These are phyloP conservation scores for Platysternon megacephalum DNA, from an alignment of 2,113 vertebrate genomes.

Conservation along the genomic window DNA sequence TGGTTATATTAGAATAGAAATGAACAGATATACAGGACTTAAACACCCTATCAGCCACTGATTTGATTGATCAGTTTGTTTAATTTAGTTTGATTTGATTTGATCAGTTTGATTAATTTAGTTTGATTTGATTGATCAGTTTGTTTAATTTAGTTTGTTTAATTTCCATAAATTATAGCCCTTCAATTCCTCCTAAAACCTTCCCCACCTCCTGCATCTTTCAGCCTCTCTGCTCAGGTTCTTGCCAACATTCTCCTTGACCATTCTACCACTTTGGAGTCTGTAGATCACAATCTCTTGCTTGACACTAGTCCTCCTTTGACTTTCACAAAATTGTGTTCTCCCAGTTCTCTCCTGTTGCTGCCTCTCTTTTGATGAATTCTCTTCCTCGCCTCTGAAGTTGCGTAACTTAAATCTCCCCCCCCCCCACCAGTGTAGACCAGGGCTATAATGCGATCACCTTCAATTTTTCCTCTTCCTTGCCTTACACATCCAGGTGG, in stretches of 20 bases:
- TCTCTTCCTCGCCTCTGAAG: background rate
- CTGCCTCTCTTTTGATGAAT: background rate
- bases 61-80: accelerated
- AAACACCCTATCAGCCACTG: accelerated
- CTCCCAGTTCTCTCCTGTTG: background rate
- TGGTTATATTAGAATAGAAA: background rate
- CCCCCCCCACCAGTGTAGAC: too few species aligned
- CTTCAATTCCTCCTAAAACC: background rate
- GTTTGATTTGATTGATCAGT: too few species aligned
- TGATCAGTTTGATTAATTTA: too few species aligned
- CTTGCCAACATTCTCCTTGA: background rate
- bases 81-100: too few species aligned
- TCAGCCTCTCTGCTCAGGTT: background rate
- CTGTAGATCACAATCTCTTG: background rate
- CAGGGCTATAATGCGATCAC: background rate
- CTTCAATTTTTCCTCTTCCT: background rate
- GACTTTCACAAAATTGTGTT: background rate
- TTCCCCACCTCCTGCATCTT: background rate
- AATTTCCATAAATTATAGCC: background rate
- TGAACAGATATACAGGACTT: background rate
- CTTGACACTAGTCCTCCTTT: background rate
- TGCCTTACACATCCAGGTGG: accelerated
- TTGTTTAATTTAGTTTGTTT: accelerated
- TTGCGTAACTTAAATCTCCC: too few species aligned
- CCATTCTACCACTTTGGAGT: background rate